Evolutionary conservation across 2,888 invertebrate genomes (phyloP).

Genomic region (Drosophila kambysellisi): DNA sequence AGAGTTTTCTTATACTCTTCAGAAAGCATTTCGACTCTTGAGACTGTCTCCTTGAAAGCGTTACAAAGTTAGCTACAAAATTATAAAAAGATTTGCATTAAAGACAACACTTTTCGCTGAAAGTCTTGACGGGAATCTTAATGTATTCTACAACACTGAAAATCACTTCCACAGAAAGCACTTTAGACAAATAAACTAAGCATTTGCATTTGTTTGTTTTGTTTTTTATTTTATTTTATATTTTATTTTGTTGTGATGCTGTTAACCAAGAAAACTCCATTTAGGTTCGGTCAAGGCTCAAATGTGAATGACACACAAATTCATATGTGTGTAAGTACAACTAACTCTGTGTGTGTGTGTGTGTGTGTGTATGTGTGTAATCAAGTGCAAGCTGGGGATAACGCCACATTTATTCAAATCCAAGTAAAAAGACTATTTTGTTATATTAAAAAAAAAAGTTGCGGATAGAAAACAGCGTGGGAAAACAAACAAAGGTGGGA

Average conservation of each 20-base stretch:
- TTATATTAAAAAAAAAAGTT: slow-evolving; percentile 78
- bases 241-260: slow-evolving; percentile 1
- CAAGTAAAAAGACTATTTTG: slow-evolving; percentile 73
- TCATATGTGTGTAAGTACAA: not conserved
- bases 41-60: not conserved
- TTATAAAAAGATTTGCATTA: slow-evolving; percentile 8
- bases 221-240: not conserved
- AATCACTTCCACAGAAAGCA: not conserved
- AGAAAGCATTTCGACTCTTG: not conserved
- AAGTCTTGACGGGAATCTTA: slow-evolving; percentile 2
- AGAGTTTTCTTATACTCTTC: not conserved
- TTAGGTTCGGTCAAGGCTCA: slow-evolving; percentile 58
- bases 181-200: slow-evolving; percentile 32
- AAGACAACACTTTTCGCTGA: slow-evolving; percentile 9
- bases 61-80: not conserved
- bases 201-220: slow-evolving; percentile 27
- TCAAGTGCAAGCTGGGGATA: slow-evolving; percentile 52
- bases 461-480: slow-evolving; percentile 14
- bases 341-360: not conserved
- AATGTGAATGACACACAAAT: not conserved
- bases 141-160: slow-evolving; percentile 36
- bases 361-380: slow-evolving; percentile 15
- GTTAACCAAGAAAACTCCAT: slow-evolving; percentile 64
- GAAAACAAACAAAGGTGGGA: slow-evolving; percentile 5
- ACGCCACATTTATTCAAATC: slow-evolving; percentile 73